Evolutionary conservation across 2,888 invertebrate genomes (phyloP).

Genomic region (Pantelozetes paolii): DNA sequence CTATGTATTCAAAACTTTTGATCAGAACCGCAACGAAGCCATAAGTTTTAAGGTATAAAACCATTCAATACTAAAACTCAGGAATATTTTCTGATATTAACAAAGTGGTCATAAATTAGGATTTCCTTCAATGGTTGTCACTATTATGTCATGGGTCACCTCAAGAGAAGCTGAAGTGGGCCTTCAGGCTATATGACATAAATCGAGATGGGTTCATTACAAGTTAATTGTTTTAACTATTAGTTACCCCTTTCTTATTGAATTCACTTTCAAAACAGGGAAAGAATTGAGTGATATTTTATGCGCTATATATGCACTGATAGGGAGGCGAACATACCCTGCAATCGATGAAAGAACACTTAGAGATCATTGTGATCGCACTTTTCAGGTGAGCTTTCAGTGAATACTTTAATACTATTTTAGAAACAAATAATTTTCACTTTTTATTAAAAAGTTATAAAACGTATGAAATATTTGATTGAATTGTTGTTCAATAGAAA

Average conservation of each 20-base stretch:
- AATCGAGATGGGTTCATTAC: slow-evolving; percentile 92
- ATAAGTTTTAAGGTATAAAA: slow-evolving; percentile 82
- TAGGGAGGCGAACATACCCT: slow-evolving; percentile 85
- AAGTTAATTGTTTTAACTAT: slow-evolving; percentile 53
- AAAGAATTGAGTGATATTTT: slow-evolving; percentile 96
- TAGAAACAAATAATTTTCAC: not conserved
- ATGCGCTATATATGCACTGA: slow-evolving; percentile 85
- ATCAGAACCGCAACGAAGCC: slow-evolving; percentile 82
- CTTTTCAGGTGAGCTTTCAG: slow-evolving; percentile 27
- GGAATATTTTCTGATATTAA: not conserved
- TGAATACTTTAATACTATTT: not conserved
- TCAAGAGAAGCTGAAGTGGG: slow-evolving; percentile 92
- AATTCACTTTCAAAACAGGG: slow-evolving; percentile 42
- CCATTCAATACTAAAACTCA: too few species aligned
- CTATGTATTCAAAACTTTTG: slow-evolving; percentile 92
- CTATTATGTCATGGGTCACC: slow-evolving; percentile 83
- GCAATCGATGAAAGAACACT: slow-evolving; percentile 76
- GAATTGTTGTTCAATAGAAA: slow-evolving; percentile 59
- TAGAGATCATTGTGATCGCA: slow-evolving; percentile 62
- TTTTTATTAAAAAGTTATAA: not conserved
- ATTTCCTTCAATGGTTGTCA: slow-evolving; percentile 89
- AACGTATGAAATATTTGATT: too few species aligned
- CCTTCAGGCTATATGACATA: slow-evolving; percentile 93
- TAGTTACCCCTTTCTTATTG: not conserved
- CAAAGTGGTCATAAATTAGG: slow-evolving; percentile 61